Base-by-base conservation (phyloP, 2,888 invertebrate genomes). In the Oligia fasciuncula region DNA sequence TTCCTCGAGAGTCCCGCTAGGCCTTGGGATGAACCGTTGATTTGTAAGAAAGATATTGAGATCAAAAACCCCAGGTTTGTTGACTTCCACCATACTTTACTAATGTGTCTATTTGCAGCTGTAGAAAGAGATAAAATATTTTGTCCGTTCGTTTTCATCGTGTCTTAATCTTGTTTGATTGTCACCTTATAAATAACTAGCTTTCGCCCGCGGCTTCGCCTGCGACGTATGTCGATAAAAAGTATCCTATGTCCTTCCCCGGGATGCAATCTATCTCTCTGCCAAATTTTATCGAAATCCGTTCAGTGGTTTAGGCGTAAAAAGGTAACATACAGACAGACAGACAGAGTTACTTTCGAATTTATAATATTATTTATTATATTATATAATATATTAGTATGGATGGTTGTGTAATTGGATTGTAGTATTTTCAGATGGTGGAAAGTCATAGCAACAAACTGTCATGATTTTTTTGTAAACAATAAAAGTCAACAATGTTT, bases 21-120 rank as follows among this genome's bases (percentile, higher is more conserved):
- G 91, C 97, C 97, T 81, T 97, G 97, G 97, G 97, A 97, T 93
- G 96, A 97, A 92, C 97, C 97, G 91, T 90, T 97, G 87, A 91
- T 94, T 84, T 91, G 81, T 90, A 94, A 93, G 84, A 94, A 94
- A 87, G 94, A 94, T 69, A 90, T 90, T 91, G 93, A 93, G 84
- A 91, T 94, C 88, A 93, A 86, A 89, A 91, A 91, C 73, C 81
- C 88, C 79, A 94, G 94, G 94, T 93, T 90, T 80, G 94, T 93
- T 83, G 23, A 76, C 49, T 46, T 67, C 13, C 4, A 65, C 8
- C 17, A 54, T 46, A 67, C n/a, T 54, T 23, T 35, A 40, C 14
- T 67, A 62, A 4, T 40, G 49, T 60, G 35, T 54, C n/a, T 57
- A 17, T 35, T 29, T 76, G 76, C 19, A 14, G 13, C 60, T 49